These are phyloP conservation scores for Xestobium rufovillosum DNA, from an alignment of 2,888 invertebrate species.

Conservation along the genomic window DNA sequence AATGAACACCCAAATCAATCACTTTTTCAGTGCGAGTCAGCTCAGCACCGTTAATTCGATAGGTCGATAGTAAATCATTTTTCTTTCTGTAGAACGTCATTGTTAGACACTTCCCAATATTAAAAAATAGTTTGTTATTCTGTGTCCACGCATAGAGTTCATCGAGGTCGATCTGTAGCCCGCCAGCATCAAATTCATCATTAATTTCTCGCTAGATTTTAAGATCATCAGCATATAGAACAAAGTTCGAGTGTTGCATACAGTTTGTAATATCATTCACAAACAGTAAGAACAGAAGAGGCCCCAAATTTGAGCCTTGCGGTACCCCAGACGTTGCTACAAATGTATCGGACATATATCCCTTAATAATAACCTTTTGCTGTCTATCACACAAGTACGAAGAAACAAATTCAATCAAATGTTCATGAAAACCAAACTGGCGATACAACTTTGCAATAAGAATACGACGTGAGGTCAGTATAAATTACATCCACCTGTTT, in stretches of 20 bases:
- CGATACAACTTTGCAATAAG: too few relatives aligned
- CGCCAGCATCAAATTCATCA: neutral
- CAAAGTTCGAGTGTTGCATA: neutral
- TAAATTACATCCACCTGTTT: slow-evolving; percentile 16
- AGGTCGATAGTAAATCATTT: neutral
- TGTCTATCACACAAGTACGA: slow-evolving; percentile 1
- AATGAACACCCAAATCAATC: slow-evolving; percentile 1
- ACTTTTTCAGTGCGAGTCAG: neutral
- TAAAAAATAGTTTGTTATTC: neutral
- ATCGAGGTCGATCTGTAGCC: slow-evolving; percentile 1
- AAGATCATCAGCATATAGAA: slow-evolving; percentile 10
- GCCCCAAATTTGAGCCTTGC: slow-evolving; percentile 6
- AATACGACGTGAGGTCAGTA: slow-evolving; percentile 15
- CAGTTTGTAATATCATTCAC: neutral
- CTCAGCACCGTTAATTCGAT: neutral
- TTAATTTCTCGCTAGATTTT: slow-evolving; percentile 4
- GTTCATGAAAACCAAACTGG: neutral
- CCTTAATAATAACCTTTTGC: slow-evolving; percentile 1
- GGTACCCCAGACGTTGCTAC: slow-evolving; percentile 9
- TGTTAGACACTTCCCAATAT: neutral
- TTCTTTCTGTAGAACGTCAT: neutral
- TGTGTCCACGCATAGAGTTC: neutral
- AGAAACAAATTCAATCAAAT: neutral
- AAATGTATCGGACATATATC: neutral
- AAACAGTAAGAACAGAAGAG: slow-evolving; percentile 4